These are phyloP conservation scores for Dendrolimus punctatus DNA, from an alignment of 1,140 invertebrate genomes.

Conservation along the genomic window DNA sequence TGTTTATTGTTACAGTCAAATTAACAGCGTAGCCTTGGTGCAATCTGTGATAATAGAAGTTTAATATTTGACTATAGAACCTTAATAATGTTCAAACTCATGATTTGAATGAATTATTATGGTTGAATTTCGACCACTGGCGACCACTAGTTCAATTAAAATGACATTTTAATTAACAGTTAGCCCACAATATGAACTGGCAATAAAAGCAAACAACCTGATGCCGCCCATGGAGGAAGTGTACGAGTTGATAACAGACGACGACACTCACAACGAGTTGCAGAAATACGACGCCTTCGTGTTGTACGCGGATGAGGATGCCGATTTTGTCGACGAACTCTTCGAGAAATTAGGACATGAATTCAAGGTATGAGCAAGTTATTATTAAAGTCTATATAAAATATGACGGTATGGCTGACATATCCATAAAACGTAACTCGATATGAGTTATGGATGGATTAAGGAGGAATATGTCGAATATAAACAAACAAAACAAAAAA, in stretches of 20 bases:
- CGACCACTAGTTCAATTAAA: too few relatives aligned
- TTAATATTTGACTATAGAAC: too few relatives aligned
- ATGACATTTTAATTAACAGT: background rate
- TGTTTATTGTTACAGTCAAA: too few relatives aligned
- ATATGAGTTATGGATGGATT: too few relatives aligned
- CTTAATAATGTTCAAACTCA: too few relatives aligned
- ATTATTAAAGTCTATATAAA: background rate
- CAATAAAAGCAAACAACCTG: conserved; percentile 7
- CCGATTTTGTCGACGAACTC: conserved; percentile 39
- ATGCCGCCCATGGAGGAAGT: conserved; percentile 10
- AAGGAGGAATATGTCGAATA: too few relatives aligned
- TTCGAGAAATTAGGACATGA: conserved; percentile 21
- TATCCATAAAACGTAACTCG: too few relatives aligned
- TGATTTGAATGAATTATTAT: too few relatives aligned
- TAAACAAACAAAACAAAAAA: too few relatives aligned
- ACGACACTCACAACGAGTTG: conserved; percentile 35
- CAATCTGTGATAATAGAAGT: too few relatives aligned
- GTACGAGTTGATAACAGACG: conserved; percentile 36
- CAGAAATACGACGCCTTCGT: conserved; percentile 51
- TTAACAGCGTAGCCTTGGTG: too few relatives aligned
- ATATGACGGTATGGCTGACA: conserved; percentile 2
- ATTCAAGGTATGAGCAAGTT: conserved; percentile 28
- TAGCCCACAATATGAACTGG: conserved; percentile 2
- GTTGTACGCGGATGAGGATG: conserved; percentile 40
- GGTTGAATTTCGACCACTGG: too few relatives aligned